Conservation (phyloP, 2,888 invertebrate genomes). For the Acleris literana region DNA sequence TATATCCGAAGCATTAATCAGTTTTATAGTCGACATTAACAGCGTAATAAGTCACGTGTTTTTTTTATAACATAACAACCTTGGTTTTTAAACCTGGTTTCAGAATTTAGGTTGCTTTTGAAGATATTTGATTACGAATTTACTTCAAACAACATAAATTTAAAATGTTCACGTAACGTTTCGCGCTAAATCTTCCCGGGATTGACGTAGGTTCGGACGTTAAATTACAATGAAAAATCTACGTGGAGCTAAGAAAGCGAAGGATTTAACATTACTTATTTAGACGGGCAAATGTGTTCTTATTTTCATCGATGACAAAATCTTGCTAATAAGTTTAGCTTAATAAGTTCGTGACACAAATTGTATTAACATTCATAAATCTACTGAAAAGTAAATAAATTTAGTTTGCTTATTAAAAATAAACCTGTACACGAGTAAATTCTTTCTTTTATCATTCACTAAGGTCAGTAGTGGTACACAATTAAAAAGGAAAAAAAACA, state of each 20-base stretch:
- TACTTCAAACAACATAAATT: constrained; percentile 52
- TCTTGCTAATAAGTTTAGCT: too few species aligned
- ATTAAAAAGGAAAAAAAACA: too few species aligned
- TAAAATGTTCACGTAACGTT: constrained; percentile 62
- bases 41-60: constrained; percentile 50
- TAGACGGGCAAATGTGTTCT: too few species aligned
- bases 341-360: too few species aligned
- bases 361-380: too few species aligned
- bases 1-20: constrained; percentile 31
- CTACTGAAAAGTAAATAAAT: too few species aligned
- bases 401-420: too few species aligned
- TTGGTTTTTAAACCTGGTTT: constrained; percentile 61
- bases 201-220: constrained; percentile 44
- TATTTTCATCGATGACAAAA: neutral
- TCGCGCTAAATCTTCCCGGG: constrained; percentile 50
- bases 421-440: too few species aligned
- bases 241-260: constrained; percentile 43
- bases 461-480: too few species aligned
- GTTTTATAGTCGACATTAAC: constrained; percentile 55
- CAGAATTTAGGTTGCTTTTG: constrained; percentile 66
- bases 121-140: constrained; percentile 61
- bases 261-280: neutral
- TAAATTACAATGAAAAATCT: constrained; percentile 34
- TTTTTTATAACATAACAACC: constrained; percentile 48
- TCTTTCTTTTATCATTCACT: too few species aligned